Evolutionary conservation across 2,888 invertebrate species (phyloP).

Genomic region (Nephrotoma appendiculata): DNA sequence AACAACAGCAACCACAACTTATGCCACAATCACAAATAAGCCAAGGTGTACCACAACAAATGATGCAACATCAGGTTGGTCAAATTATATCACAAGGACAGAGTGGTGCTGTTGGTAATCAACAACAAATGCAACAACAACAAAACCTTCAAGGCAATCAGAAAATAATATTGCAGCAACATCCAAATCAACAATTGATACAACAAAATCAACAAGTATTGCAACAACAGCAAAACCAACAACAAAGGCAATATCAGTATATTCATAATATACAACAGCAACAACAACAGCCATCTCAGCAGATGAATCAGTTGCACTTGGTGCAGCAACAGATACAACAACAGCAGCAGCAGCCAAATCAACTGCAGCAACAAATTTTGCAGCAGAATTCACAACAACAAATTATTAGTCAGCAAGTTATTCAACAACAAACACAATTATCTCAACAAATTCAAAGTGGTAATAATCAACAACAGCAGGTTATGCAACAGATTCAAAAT

Average conservation of each 20-base stretch:
- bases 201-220: conserved; percentile 21
- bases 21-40: conserved; percentile 15
- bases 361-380: conserved; percentile 21
- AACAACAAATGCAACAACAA: conserved; percentile 15
- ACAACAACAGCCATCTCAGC: conserved; percentile 15
- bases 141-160: conserved; percentile 13
- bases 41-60: conserved; percentile 16
- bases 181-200: conserved; percentile 16
- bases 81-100: conserved; percentile 8
- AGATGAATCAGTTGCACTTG: conserved; percentile 19
- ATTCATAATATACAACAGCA: conserved; percentile 9
- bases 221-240: conserved; percentile 18
- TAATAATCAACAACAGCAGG: conserved; percentile 17
- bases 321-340: conserved; percentile 18
- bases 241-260: conserved; percentile 15
- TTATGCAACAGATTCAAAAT: conserved; percentile 11
- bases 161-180: conserved; percentile 10
- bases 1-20: conserved; percentile 13
- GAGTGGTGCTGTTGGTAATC: conserved; percentile 5
- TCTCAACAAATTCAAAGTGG: conserved; percentile 21
- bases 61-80: conserved; percentile 14
- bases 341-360: conserved; percentile 20
- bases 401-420: conserved; percentile 18
- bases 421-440: conserved; percentile 18
- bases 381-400: conserved; percentile 18